Conservation (phyloP, 2,113 vertebrate genomes). For the Caranx ignobilis region DNA sequence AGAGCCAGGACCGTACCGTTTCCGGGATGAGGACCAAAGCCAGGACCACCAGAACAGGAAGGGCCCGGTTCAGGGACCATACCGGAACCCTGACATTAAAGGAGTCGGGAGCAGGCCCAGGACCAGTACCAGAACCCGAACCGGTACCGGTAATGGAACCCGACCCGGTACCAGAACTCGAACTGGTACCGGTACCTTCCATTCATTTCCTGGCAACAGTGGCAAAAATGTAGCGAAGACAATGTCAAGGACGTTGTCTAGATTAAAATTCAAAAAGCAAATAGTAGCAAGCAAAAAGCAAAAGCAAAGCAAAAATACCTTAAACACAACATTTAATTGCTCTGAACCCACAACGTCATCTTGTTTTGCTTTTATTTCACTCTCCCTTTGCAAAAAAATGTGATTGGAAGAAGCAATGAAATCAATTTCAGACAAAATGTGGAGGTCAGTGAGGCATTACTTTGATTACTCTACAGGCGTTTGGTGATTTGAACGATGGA, state of each 20-base stretch:
- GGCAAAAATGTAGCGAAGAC: constrained; percentile 13
- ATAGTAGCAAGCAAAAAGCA: too few relatives aligned
- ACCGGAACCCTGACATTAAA: too few relatives aligned
- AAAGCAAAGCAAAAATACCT: constrained; percentile 2
- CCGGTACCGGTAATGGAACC: too few relatives aligned
- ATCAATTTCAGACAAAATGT: constrained; percentile 41
- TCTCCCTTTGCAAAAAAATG: constrained; percentile 25
- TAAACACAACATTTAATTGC: constrained; percentile 40
- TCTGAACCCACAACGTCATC: constrained; percentile 36
- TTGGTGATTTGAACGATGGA: background rate
- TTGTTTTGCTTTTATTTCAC: constrained; percentile 18
- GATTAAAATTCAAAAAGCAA: constrained; percentile 25
- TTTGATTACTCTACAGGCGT: constrained; percentile 16
- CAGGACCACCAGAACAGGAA: too few relatives aligned
- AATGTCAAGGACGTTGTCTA: constrained; percentile 18
- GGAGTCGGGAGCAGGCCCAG: too few relatives aligned
- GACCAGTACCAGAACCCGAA: too few relatives aligned
- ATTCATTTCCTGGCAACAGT: background rate
- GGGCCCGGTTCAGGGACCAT: too few relatives aligned
- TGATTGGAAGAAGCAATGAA: constrained; percentile 25
- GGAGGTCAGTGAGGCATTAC: constrained; percentile 34
- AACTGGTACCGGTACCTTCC: background rate
- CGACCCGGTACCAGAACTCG: too few relatives aligned
- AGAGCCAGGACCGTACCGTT: too few relatives aligned
- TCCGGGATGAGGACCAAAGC: too few relatives aligned